These are phyloP conservation scores for Erpornis zantholeuca DNA, from an alignment of 2,113 vertebrate genomes.

Conservation along the genomic window DNA sequence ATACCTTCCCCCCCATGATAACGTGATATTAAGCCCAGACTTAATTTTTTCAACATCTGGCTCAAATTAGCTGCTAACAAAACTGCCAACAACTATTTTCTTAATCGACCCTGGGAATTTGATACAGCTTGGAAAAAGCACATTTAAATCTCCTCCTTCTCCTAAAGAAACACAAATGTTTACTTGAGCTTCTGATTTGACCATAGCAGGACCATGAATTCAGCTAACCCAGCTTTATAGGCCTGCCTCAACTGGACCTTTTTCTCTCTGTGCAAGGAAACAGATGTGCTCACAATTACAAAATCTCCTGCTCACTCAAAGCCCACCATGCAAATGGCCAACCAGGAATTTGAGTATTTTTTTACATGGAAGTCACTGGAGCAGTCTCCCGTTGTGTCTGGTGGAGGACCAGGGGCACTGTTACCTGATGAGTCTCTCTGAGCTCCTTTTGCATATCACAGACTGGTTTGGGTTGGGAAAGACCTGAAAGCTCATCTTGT, in stretches of 20 bases:
- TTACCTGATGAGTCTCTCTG: background rate
- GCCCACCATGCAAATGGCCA: constrained; percentile 14
- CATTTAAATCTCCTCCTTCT: constrained; percentile 49
- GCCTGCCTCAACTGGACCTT: constrained; percentile 29
- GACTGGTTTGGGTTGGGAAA: background rate
- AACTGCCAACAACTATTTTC: constrained; percentile 65
- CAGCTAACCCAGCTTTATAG: constrained; percentile 32
- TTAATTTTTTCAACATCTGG: constrained; percentile 57
- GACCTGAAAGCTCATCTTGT: background rate
- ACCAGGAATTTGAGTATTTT: background rate
- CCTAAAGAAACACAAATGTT: constrained; percentile 60
- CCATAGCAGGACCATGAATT: constrained; percentile 25
- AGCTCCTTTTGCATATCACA: background rate
- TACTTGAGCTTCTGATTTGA: constrained; percentile 65
- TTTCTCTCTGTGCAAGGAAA: constrained; percentile 29
- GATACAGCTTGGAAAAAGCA: constrained; percentile 49
- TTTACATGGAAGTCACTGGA: background rate
- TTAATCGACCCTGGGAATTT: constrained; percentile 65
- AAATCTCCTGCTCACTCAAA: background rate
- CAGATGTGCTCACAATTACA: constrained; percentile 29
- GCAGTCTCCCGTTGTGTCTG: background rate
- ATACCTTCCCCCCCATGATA: constrained; percentile 13
- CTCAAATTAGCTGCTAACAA: constrained; percentile 59
- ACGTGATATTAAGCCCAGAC: constrained; percentile 38
- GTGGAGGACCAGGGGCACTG: background rate